Percentiles rank a stretch among this genome's conserved stretches.
Conservation (phyloP, 2,888 invertebrate species). For the Notodonta ziczac region DNA sequence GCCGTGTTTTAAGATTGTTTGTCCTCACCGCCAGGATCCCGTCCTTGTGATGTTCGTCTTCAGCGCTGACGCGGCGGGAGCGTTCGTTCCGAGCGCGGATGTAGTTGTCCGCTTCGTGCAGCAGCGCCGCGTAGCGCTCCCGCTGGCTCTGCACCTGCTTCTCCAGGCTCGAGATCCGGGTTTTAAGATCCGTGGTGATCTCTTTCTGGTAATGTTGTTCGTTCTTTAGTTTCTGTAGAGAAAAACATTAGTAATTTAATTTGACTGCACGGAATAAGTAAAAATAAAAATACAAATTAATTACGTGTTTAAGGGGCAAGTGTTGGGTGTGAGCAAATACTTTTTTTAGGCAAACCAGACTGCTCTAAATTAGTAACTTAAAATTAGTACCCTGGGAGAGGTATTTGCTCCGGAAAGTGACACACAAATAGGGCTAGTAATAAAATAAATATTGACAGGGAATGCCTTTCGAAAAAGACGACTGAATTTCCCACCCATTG, state of each 20-base stretch:
- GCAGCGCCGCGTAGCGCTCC: conserved; percentile 89
- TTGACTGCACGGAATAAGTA: too few relatives aligned
- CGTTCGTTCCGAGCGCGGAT: conserved; percentile 82
- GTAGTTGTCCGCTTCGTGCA: conserved; percentile 92
- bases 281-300: too few relatives aligned
- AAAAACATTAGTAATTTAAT: neutral
- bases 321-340: too few relatives aligned
- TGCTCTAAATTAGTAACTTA: too few relatives aligned
- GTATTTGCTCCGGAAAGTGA: too few relatives aligned
- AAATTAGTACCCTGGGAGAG: too few relatives aligned
- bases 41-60: conserved; percentile 63
- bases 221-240: conserved; percentile 65
- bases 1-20: neutral
- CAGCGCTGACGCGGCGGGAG: conserved; percentile 60
- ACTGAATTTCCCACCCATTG: too few relatives aligned
- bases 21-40: conserved; percentile 54
- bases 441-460: too few relatives aligned
- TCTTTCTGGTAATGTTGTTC: conserved; percentile 74
- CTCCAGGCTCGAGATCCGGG: conserved; percentile 81
- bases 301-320: too few relatives aligned
- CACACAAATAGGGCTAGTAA: too few relatives aligned
- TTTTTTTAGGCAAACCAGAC: too few relatives aligned
- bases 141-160: conserved; percentile 91
- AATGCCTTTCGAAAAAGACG: too few relatives aligned
- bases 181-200: conserved; percentile 62